Conservation (phyloP, 2,797 vertebrate genomes). For the Scarus forsteni region DNA sequence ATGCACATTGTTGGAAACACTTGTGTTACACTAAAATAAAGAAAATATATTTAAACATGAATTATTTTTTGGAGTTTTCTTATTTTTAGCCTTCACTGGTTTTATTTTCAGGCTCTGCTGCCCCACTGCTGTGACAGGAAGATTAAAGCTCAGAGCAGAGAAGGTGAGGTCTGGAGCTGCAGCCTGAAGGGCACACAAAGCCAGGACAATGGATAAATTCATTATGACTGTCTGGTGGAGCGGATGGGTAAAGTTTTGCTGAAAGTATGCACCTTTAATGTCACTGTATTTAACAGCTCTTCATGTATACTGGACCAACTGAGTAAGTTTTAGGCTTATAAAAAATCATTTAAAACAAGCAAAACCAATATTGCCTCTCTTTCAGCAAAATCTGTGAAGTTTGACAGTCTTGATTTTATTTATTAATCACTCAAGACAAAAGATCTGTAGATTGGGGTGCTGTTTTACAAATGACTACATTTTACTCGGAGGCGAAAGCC, state of each 20-base stretch:
- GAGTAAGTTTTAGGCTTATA: background rate
- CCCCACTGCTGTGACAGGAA: constrained; percentile 58
- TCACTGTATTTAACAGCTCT: constrained; percentile 7
- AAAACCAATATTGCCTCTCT: background rate
- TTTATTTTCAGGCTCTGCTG: constrained; percentile 26
- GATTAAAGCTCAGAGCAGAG: constrained; percentile 56
- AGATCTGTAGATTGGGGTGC: background rate
- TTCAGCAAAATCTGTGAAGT: background rate
- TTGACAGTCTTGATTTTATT: constrained; percentile 16
- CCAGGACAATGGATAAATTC: constrained; percentile 73
- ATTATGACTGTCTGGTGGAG: constrained; percentile 68
- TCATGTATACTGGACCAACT: constrained; percentile 12
- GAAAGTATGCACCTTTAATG: constrained; percentile 37
- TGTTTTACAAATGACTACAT: background rate
- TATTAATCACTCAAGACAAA: background rate
- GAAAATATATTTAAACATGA: background rate
- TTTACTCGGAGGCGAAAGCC: too few species aligned
- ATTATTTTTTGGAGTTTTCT: background rate
- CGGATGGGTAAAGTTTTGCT: constrained; percentile 51
- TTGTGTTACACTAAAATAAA: too few species aligned
- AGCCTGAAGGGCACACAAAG: constrained; percentile 58
- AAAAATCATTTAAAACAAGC: constrained; percentile 21
- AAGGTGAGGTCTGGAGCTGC: constrained; percentile 46
- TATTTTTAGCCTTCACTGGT: background rate
- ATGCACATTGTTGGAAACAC: too few species aligned